phyloP scores from a whole-genome alignment of 2,888 invertebrate species.

The Ypsolopha scabrella region DNA sequence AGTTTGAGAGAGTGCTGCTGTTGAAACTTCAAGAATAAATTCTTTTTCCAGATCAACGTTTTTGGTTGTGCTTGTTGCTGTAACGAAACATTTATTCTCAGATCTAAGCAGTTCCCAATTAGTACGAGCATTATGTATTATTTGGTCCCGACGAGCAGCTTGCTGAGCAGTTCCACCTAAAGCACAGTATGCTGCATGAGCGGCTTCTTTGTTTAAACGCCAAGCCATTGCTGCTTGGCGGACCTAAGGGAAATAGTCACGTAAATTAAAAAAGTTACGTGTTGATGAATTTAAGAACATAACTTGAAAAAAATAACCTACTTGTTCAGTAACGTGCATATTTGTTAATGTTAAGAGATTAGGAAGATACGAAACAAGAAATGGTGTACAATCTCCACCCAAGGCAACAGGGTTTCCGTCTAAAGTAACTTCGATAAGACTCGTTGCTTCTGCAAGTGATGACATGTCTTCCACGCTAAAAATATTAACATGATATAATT shows the following conservation, averaged over 20 bases:
- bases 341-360: slow-evolving; percentile 79
- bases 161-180: slow-evolving; percentile 67
- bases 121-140: slow-evolving; percentile 87
- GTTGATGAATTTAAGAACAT: background rate
- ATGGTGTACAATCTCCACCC: slow-evolving; percentile 85
- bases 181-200: slow-evolving; percentile 75
- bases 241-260: slow-evolving; percentile 40
- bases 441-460: slow-evolving; percentile 81
- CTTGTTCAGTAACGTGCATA: slow-evolving; percentile 84
- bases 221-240: slow-evolving; percentile 83
- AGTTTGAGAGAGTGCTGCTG: slow-evolving; percentile 1
- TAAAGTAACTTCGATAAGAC: slow-evolving; percentile 85
- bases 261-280: background rate
- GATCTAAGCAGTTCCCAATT: slow-evolving; percentile 86
- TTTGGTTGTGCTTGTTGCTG: slow-evolving; percentile 35
- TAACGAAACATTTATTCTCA: slow-evolving; percentile 71
- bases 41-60: slow-evolving; percentile 40
- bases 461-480: slow-evolving; percentile 87
- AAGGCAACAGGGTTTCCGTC: slow-evolving; percentile 88
- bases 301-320: slow-evolving; percentile 19
- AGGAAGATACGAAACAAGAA: slow-evolving; percentile 84
- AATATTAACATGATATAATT: background rate
- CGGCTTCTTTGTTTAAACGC: slow-evolving; percentile 81
- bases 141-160: slow-evolving; percentile 80
- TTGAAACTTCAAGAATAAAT: slow-evolving; percentile 27